Base-by-base conservation (phyloP, 2,797 vertebrate species). In the Lemur catta region DNA sequence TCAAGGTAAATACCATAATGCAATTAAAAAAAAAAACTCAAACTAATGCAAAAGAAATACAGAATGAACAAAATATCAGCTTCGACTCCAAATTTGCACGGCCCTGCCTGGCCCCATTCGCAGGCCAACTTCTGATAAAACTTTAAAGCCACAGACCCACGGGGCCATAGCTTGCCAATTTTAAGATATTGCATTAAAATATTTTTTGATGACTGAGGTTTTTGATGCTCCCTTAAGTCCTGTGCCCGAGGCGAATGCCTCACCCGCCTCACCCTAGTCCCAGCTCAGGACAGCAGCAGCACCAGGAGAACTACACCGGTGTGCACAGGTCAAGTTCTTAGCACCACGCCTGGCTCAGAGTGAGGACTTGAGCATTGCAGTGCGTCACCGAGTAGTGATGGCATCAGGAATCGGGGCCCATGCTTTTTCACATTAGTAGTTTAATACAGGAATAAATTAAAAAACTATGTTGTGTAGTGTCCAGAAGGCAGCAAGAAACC, bases 371-470 rank as follows among this genome's bases (percentile, higher is more conserved):
- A 8, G 57, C 3, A 7, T 17, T 18, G 0, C 30, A n/a, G 33
- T 3, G 7, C 17, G 28, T 20, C 46, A 7, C n/a, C n/a, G 13
- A 35, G 48, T 57, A 24, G 1, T 11, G 20, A 59, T 0, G 4
- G 18, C 48, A 52, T 67, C 4, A 65, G n/a, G 6, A 67, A 72
- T 1, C 6, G 0, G 20, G 33, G 33, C 2, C n/a, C 57, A 48
- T 26, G 28, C 33, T 57, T 79, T 38, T 82, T 41, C 67, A 57
- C 65, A 28, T 59, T 85, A 90, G 59, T 61, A n/a, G 41, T 30
- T 59, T 35, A 59, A 41, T 2, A 48, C 22, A 46, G 9, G 63
- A 4, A 93, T 24, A 81, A 8, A 78, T 0, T 26, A 57, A 71
- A 59, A 38, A 61, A 18, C 11, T 11, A 3, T 3, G 22, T 33